A percentile compares a stretch with the other conserved stretches of the same genome.
Conservation (phyloP, 1,140 invertebrate genomes). For the Microplitis demolitor region DNA sequence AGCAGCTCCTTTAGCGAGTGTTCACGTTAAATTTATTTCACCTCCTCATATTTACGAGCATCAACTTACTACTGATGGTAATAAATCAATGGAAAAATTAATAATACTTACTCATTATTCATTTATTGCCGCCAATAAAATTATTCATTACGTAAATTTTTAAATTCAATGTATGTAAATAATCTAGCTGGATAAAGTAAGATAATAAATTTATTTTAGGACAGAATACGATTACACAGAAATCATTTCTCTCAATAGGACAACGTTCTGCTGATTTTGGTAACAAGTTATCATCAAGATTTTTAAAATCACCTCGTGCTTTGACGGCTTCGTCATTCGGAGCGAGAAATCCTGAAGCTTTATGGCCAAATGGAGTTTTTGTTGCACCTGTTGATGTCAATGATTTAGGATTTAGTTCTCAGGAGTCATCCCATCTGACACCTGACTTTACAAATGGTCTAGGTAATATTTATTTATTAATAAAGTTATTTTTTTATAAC, state of each 20-base stretch:
- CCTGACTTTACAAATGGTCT: constrained; percentile 47
- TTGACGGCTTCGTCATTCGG: constrained; percentile 1
- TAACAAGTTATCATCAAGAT: constrained; percentile 20
- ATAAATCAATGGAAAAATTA: constrained; percentile 8
- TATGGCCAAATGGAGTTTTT: constrained; percentile 48
- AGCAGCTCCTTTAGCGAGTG: constrained; percentile 46
- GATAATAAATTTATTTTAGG: constrained; percentile 32
- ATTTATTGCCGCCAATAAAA: neutral
- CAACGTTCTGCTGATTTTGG: constrained; percentile 31
- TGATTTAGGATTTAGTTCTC: constrained; percentile 40
- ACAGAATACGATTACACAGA: constrained; percentile 43
- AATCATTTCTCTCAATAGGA: constrained; percentile 47
- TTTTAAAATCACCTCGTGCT: neutral
- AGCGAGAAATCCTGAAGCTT: constrained; percentile 37
- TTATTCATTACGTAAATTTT: neutral
- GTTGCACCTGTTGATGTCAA: constrained; percentile 41
- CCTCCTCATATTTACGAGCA: constrained; percentile 52
- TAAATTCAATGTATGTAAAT: too few species aligned
- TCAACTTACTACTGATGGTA: constrained; percentile 50
- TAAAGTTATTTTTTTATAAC: too few species aligned
- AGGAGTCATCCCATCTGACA: constrained; percentile 33
- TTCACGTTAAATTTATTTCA: constrained; percentile 54
- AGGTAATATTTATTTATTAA: constrained; percentile 31
- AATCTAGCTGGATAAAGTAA: neutral
- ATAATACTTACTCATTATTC: neutral